Base-by-base conservation (phyloP, 2,888 invertebrate species). In the Eupithecia subfuscata region DNA sequence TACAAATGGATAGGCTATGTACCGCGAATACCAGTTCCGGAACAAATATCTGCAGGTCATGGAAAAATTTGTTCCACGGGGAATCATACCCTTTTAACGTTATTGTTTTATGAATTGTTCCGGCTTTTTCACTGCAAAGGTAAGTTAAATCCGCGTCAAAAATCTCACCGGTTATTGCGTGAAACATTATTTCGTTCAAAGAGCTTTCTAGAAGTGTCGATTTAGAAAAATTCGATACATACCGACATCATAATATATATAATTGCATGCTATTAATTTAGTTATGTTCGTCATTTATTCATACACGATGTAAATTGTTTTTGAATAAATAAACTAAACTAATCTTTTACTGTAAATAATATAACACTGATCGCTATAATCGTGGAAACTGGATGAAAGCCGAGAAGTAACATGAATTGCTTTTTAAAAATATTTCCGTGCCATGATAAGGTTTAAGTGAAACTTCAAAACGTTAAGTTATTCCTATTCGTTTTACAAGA, bases 401-500 rank as follows among this genome's bases (percentile, higher is more conserved):
- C 25, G 2, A 60, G 12, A 60, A 25, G 14, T 25, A 60, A 60
- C 12, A 6, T 14, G 5, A 25, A 14, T 60, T 60, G 5, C 3
- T 25, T 3, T 60, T 14, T 25, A 60, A 14, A n/a, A 56, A 60
- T 25, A 25, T 60, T 60, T 25, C 25, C 22, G 1, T 25, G 6
- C 2, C 12, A 60, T 22, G 11, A 14, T 60, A 60, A 14, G 12
- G 1, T 25, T 30, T 60, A 25, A 71, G 73, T 69, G 69, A 73
- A 43, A 73, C 69, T 69, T 60, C 60, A 37, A 69, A 34, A 45
- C 30, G 12, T 25, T 43, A 64, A 48, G 30, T 22, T 34, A 69
- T 60, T 60, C 60, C 63, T 69, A 69, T 69, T 65, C 45, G 74
- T 70, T 71, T 52, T 25, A 45, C 71, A 48, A 65, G 48, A 70